These are phyloP conservation scores for Zaprionus gabonicus DNA, from an alignment of 1,140 invertebrate species.

Conservation along the genomic window DNA sequence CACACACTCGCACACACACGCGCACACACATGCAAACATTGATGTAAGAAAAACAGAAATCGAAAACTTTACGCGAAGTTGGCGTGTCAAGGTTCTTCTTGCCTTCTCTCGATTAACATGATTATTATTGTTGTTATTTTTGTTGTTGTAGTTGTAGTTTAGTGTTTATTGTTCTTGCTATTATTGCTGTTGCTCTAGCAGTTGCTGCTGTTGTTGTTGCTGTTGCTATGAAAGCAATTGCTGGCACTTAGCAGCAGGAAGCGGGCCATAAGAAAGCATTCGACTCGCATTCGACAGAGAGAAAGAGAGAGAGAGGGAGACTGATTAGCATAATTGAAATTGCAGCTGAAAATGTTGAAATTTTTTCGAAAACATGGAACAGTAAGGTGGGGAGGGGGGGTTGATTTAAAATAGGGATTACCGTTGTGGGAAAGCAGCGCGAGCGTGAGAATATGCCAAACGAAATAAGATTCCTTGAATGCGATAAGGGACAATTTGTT, in stretches of 20 bases:
- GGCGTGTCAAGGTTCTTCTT: conserved; percentile 56
- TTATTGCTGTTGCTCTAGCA: conserved; percentile 11
- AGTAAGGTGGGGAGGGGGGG: not conserved
- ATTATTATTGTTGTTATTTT: conserved; percentile 13
- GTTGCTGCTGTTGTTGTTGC: not conserved
- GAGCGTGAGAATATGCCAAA: not conserved
- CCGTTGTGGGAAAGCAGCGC: not conserved
- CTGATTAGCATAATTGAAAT: conserved; percentile 69
- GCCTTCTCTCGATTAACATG: conserved; percentile 9
- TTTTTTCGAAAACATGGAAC: not conserved
- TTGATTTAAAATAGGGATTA: not conserved
- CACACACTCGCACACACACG: not conserved
- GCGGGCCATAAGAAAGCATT: conserved; percentile 62
- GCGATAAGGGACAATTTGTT: not conserved
- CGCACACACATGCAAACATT: not conserved
- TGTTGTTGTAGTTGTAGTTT: not conserved
- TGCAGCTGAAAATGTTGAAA: conserved; percentile 11
- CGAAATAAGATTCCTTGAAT: not conserved
- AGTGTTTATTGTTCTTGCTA: conserved; percentile 16
- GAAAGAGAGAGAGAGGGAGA: not conserved
- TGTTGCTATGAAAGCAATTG: conserved; percentile 16
- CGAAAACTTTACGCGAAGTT: conserved; percentile 46
- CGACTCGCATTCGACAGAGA: conserved; percentile 25
- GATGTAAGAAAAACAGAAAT: conserved; percentile 4
- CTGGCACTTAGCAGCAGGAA: conserved; percentile 46